phyloP scores from a whole-genome alignment of 23 tunicate species.

The Halocynthia aurantium region DNA sequence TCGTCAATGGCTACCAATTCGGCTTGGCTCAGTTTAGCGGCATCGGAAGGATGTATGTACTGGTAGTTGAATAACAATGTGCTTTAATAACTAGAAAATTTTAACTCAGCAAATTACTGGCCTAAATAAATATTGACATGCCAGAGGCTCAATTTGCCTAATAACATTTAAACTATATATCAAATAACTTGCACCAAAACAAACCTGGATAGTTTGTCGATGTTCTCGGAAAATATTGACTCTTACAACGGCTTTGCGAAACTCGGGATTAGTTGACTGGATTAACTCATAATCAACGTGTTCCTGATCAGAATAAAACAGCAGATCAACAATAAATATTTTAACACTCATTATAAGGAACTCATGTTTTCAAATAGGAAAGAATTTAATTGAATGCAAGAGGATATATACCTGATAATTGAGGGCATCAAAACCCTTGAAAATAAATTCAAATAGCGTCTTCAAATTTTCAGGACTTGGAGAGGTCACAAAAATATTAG shows the following conservation, averaged over 20 bases:
- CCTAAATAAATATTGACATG: neutral
- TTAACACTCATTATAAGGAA: no score
- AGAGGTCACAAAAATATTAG: constrained; percentile 90
- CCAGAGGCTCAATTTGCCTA: neutral
- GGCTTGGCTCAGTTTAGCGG: constrained; percentile 65
- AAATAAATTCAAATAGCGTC: constrained; percentile 83
- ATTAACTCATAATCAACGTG: constrained; percentile 82
- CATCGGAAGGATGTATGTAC: constrained; percentile 93
- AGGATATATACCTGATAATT: constrained; percentile 61
- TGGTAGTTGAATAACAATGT: neutral
- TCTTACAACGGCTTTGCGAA: constrained; percentile 88
- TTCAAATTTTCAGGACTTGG: constrained; percentile 89
- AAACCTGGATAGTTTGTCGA: constrained; percentile 89
- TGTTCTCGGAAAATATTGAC: constrained; percentile 82
- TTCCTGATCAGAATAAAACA: constrained; percentile 24
- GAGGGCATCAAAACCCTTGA: constrained; percentile 93
- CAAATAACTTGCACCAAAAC: neutral
- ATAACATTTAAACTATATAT: neutral
- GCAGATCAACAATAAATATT: neutral
- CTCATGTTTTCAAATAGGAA: no score
- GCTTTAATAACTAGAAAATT: neutral
- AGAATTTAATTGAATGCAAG: neutral
- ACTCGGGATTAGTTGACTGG: constrained; percentile 83
- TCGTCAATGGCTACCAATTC: constrained; percentile 94
- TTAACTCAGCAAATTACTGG: neutral